Evolutionary conservation across 2,888 invertebrate species (phyloP).

Genomic region (Micropterix aruncella): DNA sequence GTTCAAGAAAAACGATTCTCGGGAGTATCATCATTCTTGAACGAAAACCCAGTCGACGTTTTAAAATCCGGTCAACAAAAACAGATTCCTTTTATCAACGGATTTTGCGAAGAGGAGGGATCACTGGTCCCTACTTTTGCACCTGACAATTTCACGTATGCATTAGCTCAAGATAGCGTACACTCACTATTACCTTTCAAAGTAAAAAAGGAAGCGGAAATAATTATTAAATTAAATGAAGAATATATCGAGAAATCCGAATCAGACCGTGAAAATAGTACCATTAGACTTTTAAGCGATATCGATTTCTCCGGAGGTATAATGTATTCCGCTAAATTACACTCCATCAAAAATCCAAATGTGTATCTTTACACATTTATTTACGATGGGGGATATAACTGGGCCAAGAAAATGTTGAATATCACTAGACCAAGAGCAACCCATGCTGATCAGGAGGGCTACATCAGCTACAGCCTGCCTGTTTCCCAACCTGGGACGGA

Average conservation of each 20-base stretch:
- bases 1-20: conserved; percentile 6
- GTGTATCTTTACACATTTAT: too few species aligned
- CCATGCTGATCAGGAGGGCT: too few species aligned
- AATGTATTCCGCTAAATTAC: too few species aligned
- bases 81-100: background rate
- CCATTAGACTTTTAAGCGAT: background rate
- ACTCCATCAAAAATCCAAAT: too few species aligned
- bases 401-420: too few species aligned
- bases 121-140: background rate
- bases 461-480: too few species aligned
- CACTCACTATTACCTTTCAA: background rate
- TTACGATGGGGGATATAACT: too few species aligned
- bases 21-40: conserved; percentile 7
- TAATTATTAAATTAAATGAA: too few species aligned
- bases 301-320: background rate
- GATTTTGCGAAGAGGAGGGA: background rate
- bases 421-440: too few species aligned
- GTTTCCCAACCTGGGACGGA: too few species aligned
- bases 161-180: background rate
- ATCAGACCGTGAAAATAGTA: background rate
- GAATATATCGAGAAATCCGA: background rate
- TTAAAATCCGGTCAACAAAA: background rate
- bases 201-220: background rate
- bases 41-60: background rate
- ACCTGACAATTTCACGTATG: background rate